Evolutionary conservation across 2,888 invertebrate genomes (phyloP), one percentile per base, ranked within the genome.

Genomic region (Eudasyphora cyanicolor): DNA sequence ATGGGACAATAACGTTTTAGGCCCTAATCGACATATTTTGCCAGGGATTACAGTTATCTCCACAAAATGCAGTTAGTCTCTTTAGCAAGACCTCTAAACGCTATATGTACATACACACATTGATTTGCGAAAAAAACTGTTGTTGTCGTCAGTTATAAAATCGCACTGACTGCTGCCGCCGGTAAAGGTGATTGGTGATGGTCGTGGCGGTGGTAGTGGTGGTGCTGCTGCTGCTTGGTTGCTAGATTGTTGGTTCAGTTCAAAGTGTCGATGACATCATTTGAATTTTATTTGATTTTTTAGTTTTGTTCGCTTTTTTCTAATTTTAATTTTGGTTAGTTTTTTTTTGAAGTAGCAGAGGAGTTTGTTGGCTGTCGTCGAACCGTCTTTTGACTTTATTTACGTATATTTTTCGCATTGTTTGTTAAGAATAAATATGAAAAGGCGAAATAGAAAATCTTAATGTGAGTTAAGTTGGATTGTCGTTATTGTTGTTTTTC

Each of bases 251-350:
- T n/a, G n/a, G 10, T 29, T 19, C 27, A 60, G 67, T 67, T 21
- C 76, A 49, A 80, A 76, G 62, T 76, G 76, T 82, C 49, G 81
- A 82, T 82, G 81, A 82, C 77, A 82, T 82, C 81, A 82, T 82
- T 82, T 67, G 67, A 71, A 73, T 82, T 73, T 69, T 51, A 51
- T 80, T 80, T 76, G n/a, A 73, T 62, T 78, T 77, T n/a, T 12
- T 21, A 54, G 24, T 10, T 24, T 57, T 21, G 21, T 54, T n/a
- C n/a, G n/a, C n/a, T 62, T 35, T 67, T 67, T 67, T 32, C 38
- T 64, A 19, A 64, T 64, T 64, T 64, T 64, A 14, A 12, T 21
- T 35, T 35, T n/a, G 21, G 35, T 64, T 17, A 35, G 32, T 64
- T 38, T 67, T 38, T n/a, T 21, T 67, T 38, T 67, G 57, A 7